phyloP scores from a whole-genome alignment of 2,888 invertebrate species.

The Pterostichus madidus region DNA sequence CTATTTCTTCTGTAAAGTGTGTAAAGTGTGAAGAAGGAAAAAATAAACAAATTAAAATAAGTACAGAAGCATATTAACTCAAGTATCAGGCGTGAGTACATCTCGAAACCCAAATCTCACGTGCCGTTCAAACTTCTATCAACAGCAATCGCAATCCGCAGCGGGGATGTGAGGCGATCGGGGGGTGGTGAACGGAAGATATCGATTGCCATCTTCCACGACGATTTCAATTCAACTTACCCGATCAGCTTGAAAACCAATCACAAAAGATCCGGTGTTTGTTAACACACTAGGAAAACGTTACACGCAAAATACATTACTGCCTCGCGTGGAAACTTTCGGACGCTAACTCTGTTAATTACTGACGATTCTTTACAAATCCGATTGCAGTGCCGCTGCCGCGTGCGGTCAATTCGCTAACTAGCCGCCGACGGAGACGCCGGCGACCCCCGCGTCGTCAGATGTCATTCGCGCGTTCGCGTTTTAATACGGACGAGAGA shows the following conservation, averaged over 20 bases:
- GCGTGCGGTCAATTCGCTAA: conserved; percentile 16
- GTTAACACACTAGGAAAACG: conserved; percentile 58
- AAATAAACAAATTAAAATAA: background rate
- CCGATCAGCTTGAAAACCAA: conserved; percentile 58
- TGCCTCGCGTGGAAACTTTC: conserved; percentile 24
- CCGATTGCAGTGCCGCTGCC: conserved; percentile 38
- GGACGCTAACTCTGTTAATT: conserved; percentile 64
- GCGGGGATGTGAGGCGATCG: background rate
- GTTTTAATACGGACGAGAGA: conserved; percentile 54
- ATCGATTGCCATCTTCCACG: conserved; percentile 56
- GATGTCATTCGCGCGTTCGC: conserved; percentile 36
- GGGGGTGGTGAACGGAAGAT: conserved; percentile 11
- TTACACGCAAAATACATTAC: conserved; percentile 62
- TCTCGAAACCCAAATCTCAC: conserved; percentile 20
- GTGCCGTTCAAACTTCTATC: conserved; percentile 26
- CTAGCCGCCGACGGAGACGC: background rate
- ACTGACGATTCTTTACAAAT: conserved; percentile 59
- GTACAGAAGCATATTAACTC: conserved; percentile 27
- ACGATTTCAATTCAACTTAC: conserved; percentile 59
- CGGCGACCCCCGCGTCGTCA: background rate
- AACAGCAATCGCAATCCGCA: conserved; percentile 20
- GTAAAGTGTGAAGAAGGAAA: background rate
- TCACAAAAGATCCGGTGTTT: conserved; percentile 59
- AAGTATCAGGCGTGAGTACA: background rate
- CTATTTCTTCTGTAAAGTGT: too few species aligned